These are phyloP conservation scores for Dermatophagoides farinae DNA, from an alignment of 1,140 invertebrate genomes.

Conservation along the genomic window DNA sequence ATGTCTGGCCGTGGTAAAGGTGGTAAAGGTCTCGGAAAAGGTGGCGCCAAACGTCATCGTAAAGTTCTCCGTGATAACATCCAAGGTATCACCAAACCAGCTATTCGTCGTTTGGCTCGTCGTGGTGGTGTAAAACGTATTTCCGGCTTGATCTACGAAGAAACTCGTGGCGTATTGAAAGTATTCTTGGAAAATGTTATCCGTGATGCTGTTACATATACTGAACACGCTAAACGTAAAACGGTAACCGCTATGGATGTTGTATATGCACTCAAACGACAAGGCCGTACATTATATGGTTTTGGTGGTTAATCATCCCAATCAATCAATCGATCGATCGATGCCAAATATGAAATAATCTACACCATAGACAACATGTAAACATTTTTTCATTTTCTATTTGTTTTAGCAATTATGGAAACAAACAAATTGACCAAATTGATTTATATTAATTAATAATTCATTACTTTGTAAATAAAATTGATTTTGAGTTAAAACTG, in stretches of 20 bases:
- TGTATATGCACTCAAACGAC: constrained; percentile 59
- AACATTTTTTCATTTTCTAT: too few species aligned
- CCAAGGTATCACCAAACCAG: constrained; percentile 46
- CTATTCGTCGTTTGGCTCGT: constrained; percentile 41
- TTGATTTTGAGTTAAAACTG: too few species aligned
- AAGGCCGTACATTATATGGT: constrained; percentile 45
- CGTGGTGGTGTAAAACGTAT: constrained; percentile 54
- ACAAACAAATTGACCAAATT: too few species aligned
- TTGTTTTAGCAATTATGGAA: too few species aligned
- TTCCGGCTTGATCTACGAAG: constrained; percentile 48
- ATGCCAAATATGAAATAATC: too few species aligned
- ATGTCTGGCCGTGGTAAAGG: constrained; percentile 28
- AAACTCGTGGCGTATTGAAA: constrained; percentile 45
- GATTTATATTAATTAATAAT: too few species aligned
- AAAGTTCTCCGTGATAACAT: constrained; percentile 44
- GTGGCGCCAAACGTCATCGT: constrained; percentile 27
- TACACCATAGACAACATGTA: too few species aligned
- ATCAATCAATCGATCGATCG: too few species aligned
- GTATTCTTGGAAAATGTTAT: constrained; percentile 62
- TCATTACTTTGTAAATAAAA: too few species aligned
- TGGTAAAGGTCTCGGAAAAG: constrained; percentile 28
- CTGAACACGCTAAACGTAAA: constrained; percentile 54
- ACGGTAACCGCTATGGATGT: constrained; percentile 68
- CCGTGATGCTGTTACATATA: constrained; percentile 59
- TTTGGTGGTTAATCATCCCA: constrained; percentile 32